Evolutionary conservation across 2,113 vertebrate species (phyloP), one percentile per base, ranked within the genome.

Genomic region (Polypterus senegalus): DNA sequence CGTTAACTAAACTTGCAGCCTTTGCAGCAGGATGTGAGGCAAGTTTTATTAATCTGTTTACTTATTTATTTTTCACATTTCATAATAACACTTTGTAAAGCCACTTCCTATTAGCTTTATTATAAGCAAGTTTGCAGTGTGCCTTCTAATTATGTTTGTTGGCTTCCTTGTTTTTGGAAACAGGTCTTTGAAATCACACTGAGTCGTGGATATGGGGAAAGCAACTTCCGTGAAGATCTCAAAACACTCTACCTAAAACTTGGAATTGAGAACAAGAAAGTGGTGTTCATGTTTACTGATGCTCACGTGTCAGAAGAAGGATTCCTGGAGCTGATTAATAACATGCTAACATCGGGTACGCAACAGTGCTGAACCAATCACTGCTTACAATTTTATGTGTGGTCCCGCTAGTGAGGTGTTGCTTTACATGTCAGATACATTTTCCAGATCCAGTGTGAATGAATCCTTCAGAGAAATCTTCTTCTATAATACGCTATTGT

Each of bases 311-410:
- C 83, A 0, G 89, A 98, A 65, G 96, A 98, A 74, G 88, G 93
- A 52, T 99, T 99, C 68, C 77, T 99, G 80, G 96, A 99, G 66
- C 92, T 97, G 60, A 86, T 99, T 72, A 99, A 99, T 76, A 98
- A 97, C 77, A 97, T 98, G 92, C 79, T 99, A 67, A 99, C 93
- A 43, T 96, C 94, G 84, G 95, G 95, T 99, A 65, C 51, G 27
- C 27, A 27, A 27, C 27, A 27, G 27, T 27, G 27, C 27, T 27
- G 27, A 27, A 27, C 27, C 27, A 27, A 27, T 27, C 27, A 27
- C 27, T 27, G 27, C 27, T 27, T 27, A 27, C 1, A 27, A 27
- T 27, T 27, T 27, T 27, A 27, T 27, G 27, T 27, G 27, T 27
- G 27, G 2, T 27, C 27, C 27, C 27, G 27, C 27, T 27, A 27